Base-by-base conservation (phyloP, 2,888 invertebrate species). In the Byasa hedistus region DNA sequence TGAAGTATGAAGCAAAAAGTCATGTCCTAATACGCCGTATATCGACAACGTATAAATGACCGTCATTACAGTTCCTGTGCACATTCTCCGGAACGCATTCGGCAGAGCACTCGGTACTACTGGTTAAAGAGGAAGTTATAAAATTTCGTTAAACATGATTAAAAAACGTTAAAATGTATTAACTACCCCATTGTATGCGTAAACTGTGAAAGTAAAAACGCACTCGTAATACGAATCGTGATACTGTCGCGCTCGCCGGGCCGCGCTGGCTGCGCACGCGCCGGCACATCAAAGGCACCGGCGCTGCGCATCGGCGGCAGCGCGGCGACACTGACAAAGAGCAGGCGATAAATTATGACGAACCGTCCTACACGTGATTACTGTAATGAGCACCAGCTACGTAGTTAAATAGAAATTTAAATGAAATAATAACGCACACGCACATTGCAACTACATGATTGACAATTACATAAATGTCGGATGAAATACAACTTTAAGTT, bases 201-300 rank as follows among this genome's bases (percentile, higher is more conserved):
- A 77, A 75, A 77, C 75, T 70, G 52, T 55, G 60, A 32, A 32
- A 32, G 73, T 75, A 76, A 76, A 79, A 76, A 73, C 69, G 65
- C 69, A 73, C 72, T 80, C 71, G 72, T 81, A 83, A 80, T 84
- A 81, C 72, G 76, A 81, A 84, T 81, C 75, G 76, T 77, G 72
- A 70, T 74, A 70, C 72, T 77, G 69, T 77, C 73, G 74, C 78
- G 77, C 79, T 77, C 75, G n/a, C n/a, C n/a, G n/a, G n/a, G n/a
- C n/a, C n/a, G n/a, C n/a, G n/a, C n/a, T n/a, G n/a, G 80, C 79
- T 85, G 86, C 84, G 87, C 89, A 89, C 89, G 89, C 86, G 87
- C 79, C 81, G 76, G 60, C 56, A 75, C 74, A 72, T 80, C 78
- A 77, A 79, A 79, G 64, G 76, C 32, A 22, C 56, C 64, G 72